Evolutionary conservation across 2,797 vertebrate species (phyloP), one percentile per base, ranked within the genome.

Genomic region (Antennarius maculatus): DNA sequence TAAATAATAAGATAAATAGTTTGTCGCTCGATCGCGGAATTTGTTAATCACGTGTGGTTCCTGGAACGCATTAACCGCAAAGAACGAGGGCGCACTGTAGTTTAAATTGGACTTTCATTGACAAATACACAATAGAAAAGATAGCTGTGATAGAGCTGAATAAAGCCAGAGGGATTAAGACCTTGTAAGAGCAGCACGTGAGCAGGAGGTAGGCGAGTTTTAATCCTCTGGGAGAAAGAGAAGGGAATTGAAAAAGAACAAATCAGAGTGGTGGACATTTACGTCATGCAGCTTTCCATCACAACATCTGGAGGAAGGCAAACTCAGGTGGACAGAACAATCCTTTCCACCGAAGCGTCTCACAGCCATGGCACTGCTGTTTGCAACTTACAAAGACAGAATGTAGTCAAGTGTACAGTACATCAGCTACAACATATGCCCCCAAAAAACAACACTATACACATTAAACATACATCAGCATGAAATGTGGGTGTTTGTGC

Each of bases 201-300:
- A 82, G 80, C 41, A 9, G 34, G 55, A 71, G 58, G 65, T 41
- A 37, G 60, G 63, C 41, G 31, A 51, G 62, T 31, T 54, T 52
- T 84, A 84, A 89, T 87, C 83, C 81, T 66, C 37, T 66, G 71
- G 74, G 66, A 67, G 67, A 65, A 63, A 73, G 46, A 66, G 60
- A 76, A 13, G 0, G 34, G 68, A 68, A 80, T 81, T 73, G 76
- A 64, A 85, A 83, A 83, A 66, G 76, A 81, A 76, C 77, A 83
- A 79, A 85, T 80, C 66, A 58, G 18, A 7, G 23, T 12, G 37
- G 18, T 0, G 60, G n/a, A 61, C 17, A 27, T 58, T 56, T 69
- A 50, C 52, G 16, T 81, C 77, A 77, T 54, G 31, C 77, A 73
- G 61, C 76, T 81, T 70, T 75, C 61, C 77, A 68, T 72, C 54